phyloP scores from a whole-genome alignment of 2,113 vertebrate species.

The Brachyhypopomus gauderio region DNA sequence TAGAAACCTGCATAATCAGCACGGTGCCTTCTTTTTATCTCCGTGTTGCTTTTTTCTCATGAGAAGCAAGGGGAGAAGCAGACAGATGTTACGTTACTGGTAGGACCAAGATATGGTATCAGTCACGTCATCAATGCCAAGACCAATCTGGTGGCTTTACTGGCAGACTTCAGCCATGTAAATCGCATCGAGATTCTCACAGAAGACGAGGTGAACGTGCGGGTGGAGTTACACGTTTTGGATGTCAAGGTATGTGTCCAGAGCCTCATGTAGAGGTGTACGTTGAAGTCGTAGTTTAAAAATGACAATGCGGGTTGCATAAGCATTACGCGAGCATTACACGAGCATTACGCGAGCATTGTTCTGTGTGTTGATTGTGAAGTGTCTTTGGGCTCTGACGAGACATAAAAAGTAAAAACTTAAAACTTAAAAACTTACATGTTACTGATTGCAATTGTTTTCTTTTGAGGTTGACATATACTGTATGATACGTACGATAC shows the following conservation, averaged over 20 bases:
- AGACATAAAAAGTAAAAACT: no score
- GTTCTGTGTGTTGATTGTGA: no score
- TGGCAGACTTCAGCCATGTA: slow-evolving; percentile 96
- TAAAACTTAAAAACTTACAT: no score
- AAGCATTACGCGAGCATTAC: no score
- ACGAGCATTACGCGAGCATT: no score
- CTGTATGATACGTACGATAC: slow-evolving; percentile 4
- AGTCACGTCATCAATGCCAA: slow-evolving; percentile 95
- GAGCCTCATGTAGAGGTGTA: background rate
- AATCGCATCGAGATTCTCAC: slow-evolving; percentile 98
- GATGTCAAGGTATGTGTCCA: slow-evolving; percentile 85
- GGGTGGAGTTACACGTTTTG: slow-evolving; percentile 93
- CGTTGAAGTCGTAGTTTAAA: background rate
- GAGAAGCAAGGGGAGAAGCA: slow-evolving; percentile 91
- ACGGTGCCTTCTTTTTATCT: background rate
- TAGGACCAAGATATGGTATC: slow-evolving; percentile 93
- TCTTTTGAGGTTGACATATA: background rate
- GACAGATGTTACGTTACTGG: slow-evolving; percentile 89
- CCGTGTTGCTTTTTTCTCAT: background rate
- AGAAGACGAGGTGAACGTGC: slow-evolving; percentile 87
- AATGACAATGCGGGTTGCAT: no score
- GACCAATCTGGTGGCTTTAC: slow-evolving; percentile 92
- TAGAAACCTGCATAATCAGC: background rate
- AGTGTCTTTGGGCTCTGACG: no score
- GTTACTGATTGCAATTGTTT: no score